Evolutionary conservation across 2,113 vertebrate genomes (phyloP), one percentile per base, ranked within the genome.

Genomic region (Phyllostomus discolor): DNA sequence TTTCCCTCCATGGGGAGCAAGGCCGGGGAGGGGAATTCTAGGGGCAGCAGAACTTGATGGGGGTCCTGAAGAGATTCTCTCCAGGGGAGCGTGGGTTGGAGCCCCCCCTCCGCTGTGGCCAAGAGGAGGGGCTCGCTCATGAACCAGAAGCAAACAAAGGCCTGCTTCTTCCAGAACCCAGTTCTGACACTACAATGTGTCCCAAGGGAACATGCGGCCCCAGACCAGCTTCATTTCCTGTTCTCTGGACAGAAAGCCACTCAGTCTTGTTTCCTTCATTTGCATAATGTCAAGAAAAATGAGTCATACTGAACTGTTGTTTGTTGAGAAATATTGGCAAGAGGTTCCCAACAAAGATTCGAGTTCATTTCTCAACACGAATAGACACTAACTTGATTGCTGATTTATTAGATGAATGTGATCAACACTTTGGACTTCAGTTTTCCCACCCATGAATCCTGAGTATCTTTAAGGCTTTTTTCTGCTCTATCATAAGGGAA

Each of bases 221-320:
- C 83, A 89, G 75, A 94, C 94, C 85, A 81, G 33, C 93, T 93
- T 91, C 95, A 94, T 75, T 97, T 97, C 97, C 96, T 97, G 86
- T 82, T 95, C 73, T 93, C 85, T n/a, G 92, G 81, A 97, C 95
- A 98, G 95, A 97, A 97, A 89, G 64, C 88, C 81, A 46, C 96
- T 98, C 95, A 97, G 94, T 96, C 91, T 96, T 73, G 52, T 59
- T 91, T 48, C 69, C 54, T 87, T 96, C 82, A 88, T 96, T 97
- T 97, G 83, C 97, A 97, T 98, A 89, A 94, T 94, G 95, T 85
- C 91, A 86, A 96, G 93, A 95, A 91, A 97, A 96, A 96, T 96
- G 96, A 98, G 73, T 94, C 95, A 96, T 81, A 20, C 43, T 73
- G 82, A 94, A 96, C 12, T 70, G 86, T 92, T 88, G 86, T 91